Evolutionary conservation across 1,140 invertebrate genomes (phyloP), one percentile per base, ranked within the genome.

Genomic region (Palaemon carinicauda): DNA sequence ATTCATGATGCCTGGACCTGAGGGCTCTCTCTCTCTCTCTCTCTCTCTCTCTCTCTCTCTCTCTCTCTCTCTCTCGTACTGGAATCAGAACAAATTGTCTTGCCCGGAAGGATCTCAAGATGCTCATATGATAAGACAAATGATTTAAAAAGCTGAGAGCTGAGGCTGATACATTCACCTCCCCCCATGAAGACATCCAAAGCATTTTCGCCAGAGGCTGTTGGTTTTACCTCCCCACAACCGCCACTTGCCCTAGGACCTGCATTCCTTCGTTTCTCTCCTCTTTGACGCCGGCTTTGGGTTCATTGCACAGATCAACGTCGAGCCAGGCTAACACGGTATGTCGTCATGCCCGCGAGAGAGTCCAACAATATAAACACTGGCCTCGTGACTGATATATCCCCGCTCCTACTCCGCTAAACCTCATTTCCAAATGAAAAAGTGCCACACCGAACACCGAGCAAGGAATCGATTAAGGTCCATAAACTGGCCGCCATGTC

Each of bases 401-500:
- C 7, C 41, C 41, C 41, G 41, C 41, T 41, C 41, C 41, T 41
- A 41, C 41, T 41, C 41, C 12, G 12, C 41, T 41, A 41, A 41
- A 41, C 41, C 41, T 41, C 41, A 7, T 41, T 41, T 41, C 41
- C 41, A 41, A 41, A 41, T 41, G 41, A 41, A 41, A 41, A 41
- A 41, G 41, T 41, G 41, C 41, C 41, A 41, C 41, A 51, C 51
- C n/a, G 17, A 27, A 14, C 54, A n/a, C 56, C 27, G 24, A 24
- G 41, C 60, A 86, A n/a, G 84, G 84, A 86, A 73, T 53, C 84
- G 78, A 80, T 80, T 78, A 50, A 80, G 65, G 84, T 73, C 77
- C 84, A 86, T 86, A 86, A 86, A 86, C 77, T 86, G 84, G 84
- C 84, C 84, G 84, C 84, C 84, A 86, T 86, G 84, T 86, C 84